Percentiles rank a stretch among this genome's conserved stretches.
Conservation (phyloP, 1,140 invertebrate genomes). For the Sarcophaga peregrina region DNA sequence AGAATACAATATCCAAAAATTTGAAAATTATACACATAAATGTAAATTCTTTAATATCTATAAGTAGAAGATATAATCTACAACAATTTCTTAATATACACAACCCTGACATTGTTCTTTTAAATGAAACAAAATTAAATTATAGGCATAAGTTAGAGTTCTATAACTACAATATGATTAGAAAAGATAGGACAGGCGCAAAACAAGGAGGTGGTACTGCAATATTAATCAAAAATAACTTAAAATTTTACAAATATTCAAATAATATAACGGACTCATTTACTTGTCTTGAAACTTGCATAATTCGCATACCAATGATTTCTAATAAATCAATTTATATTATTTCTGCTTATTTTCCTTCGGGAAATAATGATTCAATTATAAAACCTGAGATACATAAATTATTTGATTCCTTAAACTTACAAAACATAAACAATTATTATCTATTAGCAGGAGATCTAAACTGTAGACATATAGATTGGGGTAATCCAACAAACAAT, state of each 20-base stretch:
- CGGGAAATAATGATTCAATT: not conserved
- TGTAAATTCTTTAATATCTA: not conserved
- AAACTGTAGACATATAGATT: no score
- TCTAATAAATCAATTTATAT: conserved; percentile 24
- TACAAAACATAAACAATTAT: no score
- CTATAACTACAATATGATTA: not conserved
- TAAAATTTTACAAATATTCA: conserved; percentile 19
- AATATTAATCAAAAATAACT: conserved; percentile 4
- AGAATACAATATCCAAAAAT: not conserved
- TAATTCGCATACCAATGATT: conserved; percentile 15
- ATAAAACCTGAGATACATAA: not conserved
- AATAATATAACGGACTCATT: not conserved
- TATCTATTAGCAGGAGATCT: no score
- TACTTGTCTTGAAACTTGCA: conserved; percentile 5
- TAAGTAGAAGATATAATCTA: conserved; percentile 10
- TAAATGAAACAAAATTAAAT: conserved; percentile 28
- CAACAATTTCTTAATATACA: conserved; percentile 15
- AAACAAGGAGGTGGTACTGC: not conserved
- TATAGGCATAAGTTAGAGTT: not conserved
- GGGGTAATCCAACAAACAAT: no score
- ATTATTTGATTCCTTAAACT: not conserved
- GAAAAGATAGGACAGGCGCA: not conserved
- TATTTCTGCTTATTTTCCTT: conserved; percentile 14
- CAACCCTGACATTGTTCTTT: not conserved
- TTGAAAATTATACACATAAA: conserved; percentile 6